Evolutionary conservation across 2,888 invertebrate species (phyloP).

Genomic region (Leucophenga maculata): DNA sequence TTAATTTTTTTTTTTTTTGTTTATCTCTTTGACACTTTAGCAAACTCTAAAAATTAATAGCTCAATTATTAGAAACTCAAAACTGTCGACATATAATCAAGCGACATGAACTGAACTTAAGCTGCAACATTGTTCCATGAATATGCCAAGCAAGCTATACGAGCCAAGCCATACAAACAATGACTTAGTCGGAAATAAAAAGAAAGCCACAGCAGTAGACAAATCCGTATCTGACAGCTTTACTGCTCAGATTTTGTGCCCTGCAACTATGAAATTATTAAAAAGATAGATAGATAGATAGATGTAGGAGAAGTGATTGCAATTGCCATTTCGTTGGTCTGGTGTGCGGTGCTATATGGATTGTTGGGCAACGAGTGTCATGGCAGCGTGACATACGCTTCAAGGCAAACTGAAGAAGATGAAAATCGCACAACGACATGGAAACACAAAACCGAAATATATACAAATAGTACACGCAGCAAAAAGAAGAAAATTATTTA

Average conservation of each 20-base stretch:
- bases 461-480: not conserved
- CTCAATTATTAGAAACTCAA: no score
- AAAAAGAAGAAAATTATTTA: not conserved
- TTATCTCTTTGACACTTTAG: no score
- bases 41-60: no score
- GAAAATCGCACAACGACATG: constrained; percentile 30
- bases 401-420: constrained; percentile 12
- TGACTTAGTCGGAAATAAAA: not conserved
- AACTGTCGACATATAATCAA: no score
- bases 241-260: not conserved
- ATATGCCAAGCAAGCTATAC: not conserved
- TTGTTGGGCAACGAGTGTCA: constrained; percentile 25
- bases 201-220: constrained; percentile 4
- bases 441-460: constrained; percentile 15
- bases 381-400: constrained; percentile 29
- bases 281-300: no score
- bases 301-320: constrained; percentile 10
- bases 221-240: not conserved
- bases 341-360: not conserved
- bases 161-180: not conserved
- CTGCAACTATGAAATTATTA: constrained; percentile 16
- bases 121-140: not conserved
- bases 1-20: no score
- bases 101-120: no score
- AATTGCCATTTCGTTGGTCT: constrained; percentile 7